phyloP scores from a whole-genome alignment of 2,888 invertebrate species.

The Agriopis marginaria region DNA sequence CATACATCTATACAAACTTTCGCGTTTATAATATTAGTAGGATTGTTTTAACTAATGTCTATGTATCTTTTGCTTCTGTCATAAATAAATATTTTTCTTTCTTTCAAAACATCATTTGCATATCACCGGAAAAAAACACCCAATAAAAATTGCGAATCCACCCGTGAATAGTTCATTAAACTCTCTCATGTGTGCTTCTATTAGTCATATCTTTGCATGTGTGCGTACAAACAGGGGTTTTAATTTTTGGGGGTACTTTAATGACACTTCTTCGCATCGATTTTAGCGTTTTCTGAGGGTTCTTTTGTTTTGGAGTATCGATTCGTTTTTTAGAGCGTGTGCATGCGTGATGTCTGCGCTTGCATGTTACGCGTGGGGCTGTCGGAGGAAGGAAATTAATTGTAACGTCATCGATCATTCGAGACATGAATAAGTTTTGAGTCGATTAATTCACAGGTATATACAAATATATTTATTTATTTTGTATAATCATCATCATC shows the following conservation, averaged over 20 bases:
- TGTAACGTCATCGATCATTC: constrained; percentile 51
- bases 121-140: constrained; percentile 19
- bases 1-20: too few species aligned
- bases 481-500: too few species aligned
- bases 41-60: too few species aligned
- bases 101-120: constrained; percentile 25
- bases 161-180: constrained; percentile 52
- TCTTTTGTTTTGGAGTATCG: constrained; percentile 82
- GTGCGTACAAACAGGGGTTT: constrained; percentile 74
- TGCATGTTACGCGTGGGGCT: constrained; percentile 50
- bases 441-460: too few species aligned
- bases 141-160: constrained; percentile 34
- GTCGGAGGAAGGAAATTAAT: constrained; percentile 37
- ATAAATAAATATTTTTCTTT: too few species aligned
- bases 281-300: constrained; percentile 82
- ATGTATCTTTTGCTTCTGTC: too few species aligned
- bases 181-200: constrained; percentile 60
- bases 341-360: constrained; percentile 68
- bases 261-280: constrained; percentile 86
- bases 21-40: too few species aligned
- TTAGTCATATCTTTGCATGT: constrained; percentile 56
- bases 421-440: background rate
- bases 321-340: constrained; percentile 69
- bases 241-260: constrained; percentile 86
- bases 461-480: too few species aligned